Percentiles rank a stretch among this genome's conserved stretches.
phyloP scores from a whole-genome alignment of 2,797 vertebrate species.

The Alcedo quadribrachys region DNA sequence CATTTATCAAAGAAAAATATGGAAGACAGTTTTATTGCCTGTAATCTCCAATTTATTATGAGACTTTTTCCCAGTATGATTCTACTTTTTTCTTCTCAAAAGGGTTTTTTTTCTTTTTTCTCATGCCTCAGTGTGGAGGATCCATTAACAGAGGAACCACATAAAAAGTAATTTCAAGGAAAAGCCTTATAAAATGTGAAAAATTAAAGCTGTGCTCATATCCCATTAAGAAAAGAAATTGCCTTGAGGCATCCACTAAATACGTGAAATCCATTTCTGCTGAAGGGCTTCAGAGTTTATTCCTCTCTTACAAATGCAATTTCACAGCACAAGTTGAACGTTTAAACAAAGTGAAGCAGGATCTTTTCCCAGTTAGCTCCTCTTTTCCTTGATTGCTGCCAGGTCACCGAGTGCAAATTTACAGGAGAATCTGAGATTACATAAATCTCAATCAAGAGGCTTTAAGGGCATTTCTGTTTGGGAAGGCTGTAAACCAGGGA shows the following conservation, averaged over 20 bases:
- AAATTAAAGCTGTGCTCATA: slow-evolving; percentile 70
- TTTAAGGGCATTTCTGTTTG: slow-evolving; percentile 36
- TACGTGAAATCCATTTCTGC: slow-evolving; percentile 72
- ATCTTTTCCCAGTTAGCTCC: slow-evolving; percentile 26
- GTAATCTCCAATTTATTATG: slow-evolving; percentile 32
- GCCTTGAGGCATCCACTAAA: slow-evolving; percentile 70
- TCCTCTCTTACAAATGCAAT: slow-evolving; percentile 68
- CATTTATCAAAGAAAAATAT: slow-evolving; percentile 46
- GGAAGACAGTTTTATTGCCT: slow-evolving; percentile 31
- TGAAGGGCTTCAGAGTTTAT: slow-evolving; percentile 70
- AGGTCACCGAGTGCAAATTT: slow-evolving; percentile 62
- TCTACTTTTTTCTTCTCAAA: slow-evolving; percentile 6
- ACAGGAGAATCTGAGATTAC: slow-evolving; percentile 30
- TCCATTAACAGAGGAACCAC: slow-evolving; percentile 63
- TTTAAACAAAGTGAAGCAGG: slow-evolving; percentile 60
- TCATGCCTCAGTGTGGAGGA: slow-evolving; percentile 25
- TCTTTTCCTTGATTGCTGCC: slow-evolving; percentile 46
- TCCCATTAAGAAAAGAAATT: slow-evolving; percentile 72
- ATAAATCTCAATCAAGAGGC: slow-evolving; percentile 44
- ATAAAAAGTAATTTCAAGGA: slow-evolving; percentile 69
- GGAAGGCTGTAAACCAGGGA: neutral
- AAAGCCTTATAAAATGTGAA: slow-evolving; percentile 68
- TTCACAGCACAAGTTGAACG: slow-evolving; percentile 62
- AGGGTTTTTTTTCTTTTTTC: slow-evolving; percentile 1
- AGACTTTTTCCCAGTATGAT: slow-evolving; percentile 29